Evolutionary conservation across 2,888 invertebrate genomes (phyloP).

Genomic region (Stenchaetothrips biformis): DNA sequence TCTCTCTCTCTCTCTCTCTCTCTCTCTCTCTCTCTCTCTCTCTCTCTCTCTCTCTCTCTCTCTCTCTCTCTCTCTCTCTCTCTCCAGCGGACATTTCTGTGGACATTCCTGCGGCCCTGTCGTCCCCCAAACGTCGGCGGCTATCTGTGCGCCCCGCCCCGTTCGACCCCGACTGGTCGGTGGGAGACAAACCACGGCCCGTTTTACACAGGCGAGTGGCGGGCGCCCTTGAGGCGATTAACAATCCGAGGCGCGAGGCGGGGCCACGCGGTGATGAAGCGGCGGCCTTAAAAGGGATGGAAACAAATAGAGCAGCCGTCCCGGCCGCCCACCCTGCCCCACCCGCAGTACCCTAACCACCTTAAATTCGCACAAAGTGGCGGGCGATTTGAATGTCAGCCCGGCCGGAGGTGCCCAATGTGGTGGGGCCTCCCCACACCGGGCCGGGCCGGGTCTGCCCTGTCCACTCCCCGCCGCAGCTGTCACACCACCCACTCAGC

Average conservation of each 20-base stretch:
- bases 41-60: conserved; percentile 9
- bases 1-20: conserved; percentile 13
- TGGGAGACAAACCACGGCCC: too few species aligned
- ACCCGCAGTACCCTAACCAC: background rate
- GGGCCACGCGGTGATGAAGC: background rate
- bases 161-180: too few species aligned
- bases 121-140: too few species aligned
- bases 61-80: background rate
- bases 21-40: conserved; percentile 17
- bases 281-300: background rate
- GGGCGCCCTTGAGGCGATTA: too few species aligned
- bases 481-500: background rate
- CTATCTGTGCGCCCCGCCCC: too few species aligned
- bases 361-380: conserved; percentile 17
- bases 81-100: background rate
- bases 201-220: too few species aligned
- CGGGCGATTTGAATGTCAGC: conserved; percentile 11
- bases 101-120: too few species aligned
- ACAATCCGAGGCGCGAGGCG: too few species aligned
- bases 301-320: background rate
- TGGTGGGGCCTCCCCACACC: too few species aligned
- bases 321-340: background rate
- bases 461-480: background rate
- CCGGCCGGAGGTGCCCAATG: background rate
- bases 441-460: background rate